These are phyloP conservation scores for Dexiosoma caninum DNA, from an alignment of 2,888 invertebrate genomes.

Conservation along the genomic window DNA sequence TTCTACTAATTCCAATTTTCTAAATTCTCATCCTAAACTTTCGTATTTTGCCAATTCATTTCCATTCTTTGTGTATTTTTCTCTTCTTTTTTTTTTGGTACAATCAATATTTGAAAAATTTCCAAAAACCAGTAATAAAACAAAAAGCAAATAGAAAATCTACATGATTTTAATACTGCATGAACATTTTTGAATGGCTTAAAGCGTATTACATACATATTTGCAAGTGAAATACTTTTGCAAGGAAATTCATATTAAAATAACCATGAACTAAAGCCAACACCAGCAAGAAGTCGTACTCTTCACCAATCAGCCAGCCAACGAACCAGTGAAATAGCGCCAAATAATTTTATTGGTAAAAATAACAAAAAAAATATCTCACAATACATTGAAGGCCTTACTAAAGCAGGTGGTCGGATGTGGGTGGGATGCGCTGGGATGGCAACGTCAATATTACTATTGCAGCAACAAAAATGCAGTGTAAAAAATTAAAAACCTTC, in stretches of 20 bases:
- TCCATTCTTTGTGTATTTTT: slow-evolving; percentile 1
- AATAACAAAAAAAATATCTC: slow-evolving; percentile 5
- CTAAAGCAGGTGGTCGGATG: no score
- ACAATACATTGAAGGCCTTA: slow-evolving; percentile 27
- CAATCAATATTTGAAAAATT: slow-evolving; percentile 53
- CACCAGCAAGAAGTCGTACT: neutral
- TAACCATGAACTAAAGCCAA: slow-evolving; percentile 19
- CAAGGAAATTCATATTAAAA: neutral
- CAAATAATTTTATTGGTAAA: slow-evolving; percentile 36
- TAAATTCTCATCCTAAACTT: neutral
- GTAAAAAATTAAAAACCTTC: neutral
- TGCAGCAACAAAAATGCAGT: neutral
- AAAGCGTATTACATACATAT: slow-evolving; percentile 14
- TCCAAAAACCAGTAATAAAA: slow-evolving; percentile 36
- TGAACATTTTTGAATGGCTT: slow-evolving; percentile 5
- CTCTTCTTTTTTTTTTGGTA: slow-evolving; percentile 9
- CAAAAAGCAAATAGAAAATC: slow-evolving; percentile 3
- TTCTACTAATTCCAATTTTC: neutral
- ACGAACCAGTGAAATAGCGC: neutral
- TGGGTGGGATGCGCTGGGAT: no score
- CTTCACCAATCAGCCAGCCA: neutral
- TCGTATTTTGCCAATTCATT: slow-evolving; percentile 33
- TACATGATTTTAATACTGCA: slow-evolving; percentile 14
- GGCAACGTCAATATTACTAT: neutral
- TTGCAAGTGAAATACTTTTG: slow-evolving; percentile 10